These are phyloP conservation scores for Cordilura impudica DNA, from an alignment of 2,888 invertebrate genomes.

Conservation along the genomic window DNA sequence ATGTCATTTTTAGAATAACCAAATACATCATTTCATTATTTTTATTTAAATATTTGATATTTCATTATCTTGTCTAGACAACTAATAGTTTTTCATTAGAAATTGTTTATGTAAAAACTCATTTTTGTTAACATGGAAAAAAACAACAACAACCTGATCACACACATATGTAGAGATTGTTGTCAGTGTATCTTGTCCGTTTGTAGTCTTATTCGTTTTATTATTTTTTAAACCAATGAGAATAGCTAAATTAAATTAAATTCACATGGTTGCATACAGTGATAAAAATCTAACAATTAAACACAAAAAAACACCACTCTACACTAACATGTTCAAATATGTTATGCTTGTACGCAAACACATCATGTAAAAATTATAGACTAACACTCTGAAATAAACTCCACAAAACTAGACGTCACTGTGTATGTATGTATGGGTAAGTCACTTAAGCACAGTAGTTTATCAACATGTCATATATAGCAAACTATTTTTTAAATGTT, in stretches of 20 bases:
- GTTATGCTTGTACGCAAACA: slow-evolving; percentile 6
- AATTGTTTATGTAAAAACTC: slow-evolving; percentile 49
- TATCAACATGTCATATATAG: background rate
- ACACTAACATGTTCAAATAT: background rate
- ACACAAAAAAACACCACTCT: slow-evolving; percentile 30
- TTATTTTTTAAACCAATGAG: slow-evolving; percentile 47
- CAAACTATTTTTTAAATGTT: background rate
- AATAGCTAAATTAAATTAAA: slow-evolving; percentile 61
- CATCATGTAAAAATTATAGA: slow-evolving; percentile 30
- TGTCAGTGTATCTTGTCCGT: slow-evolving; percentile 9
- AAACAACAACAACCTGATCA: slow-evolving; percentile 18
- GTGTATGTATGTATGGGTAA: background rate
- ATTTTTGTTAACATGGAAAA: background rate
- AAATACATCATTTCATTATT: background rate
- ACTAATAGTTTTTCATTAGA: slow-evolving; percentile 46
- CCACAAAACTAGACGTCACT: background rate
- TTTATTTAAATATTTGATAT: slow-evolving; percentile 15
- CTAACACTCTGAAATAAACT: slow-evolving; percentile 32
- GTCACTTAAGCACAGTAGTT: background rate
- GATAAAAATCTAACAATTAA: slow-evolving; percentile 60
- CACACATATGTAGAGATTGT: slow-evolving; percentile 11
- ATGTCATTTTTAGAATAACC: background rate
- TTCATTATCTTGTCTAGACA: slow-evolving; percentile 62
- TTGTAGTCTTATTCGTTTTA: background rate
- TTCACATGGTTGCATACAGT: slow-evolving; percentile 52